Percentiles rank a stretch among this genome's conserved stretches.
phyloP scores from a whole-genome alignment of 2,888 invertebrate species.

The Zaprionus obscuricornis region DNA sequence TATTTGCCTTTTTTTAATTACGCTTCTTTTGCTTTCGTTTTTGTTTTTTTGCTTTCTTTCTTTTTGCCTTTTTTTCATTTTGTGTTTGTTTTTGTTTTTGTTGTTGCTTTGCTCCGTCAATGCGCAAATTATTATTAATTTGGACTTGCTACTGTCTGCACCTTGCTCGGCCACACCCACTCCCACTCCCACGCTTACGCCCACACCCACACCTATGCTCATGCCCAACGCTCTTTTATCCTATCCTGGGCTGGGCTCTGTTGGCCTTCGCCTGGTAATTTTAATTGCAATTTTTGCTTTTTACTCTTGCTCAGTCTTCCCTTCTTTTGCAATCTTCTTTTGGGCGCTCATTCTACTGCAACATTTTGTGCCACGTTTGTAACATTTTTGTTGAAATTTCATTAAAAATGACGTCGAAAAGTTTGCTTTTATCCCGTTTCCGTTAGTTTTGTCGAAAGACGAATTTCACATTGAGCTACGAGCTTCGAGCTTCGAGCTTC shows the following conservation, averaged over 20 bases:
- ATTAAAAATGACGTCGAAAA: constrained; percentile 71
- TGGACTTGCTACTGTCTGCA: constrained; percentile 47
- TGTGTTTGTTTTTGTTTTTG: constrained; percentile 10
- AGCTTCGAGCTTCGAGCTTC: constrained; percentile 16
- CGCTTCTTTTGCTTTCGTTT: constrained; percentile 13
- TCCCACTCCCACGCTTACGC: too few relatives aligned
- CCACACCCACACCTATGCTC: too few relatives aligned
- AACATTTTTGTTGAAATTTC: constrained; percentile 75
- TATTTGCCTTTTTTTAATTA: constrained; percentile 63
- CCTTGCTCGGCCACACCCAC: constrained; percentile 3
- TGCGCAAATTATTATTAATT: constrained; percentile 74
- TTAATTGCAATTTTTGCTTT: constrained; percentile 71
- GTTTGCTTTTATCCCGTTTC: constrained; percentile 56
- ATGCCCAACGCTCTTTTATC: too few relatives aligned
- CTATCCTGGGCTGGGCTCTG: constrained; percentile 10
- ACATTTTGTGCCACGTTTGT: constrained; percentile 55
- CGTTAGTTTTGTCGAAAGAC: constrained; percentile 25
- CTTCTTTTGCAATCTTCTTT: background rate
- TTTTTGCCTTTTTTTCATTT: constrained; percentile 20
- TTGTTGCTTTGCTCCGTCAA: constrained; percentile 51
- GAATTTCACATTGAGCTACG: constrained; percentile 25
- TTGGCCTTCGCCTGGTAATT: constrained; percentile 62
- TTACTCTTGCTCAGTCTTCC: background rate
- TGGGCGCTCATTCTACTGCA: constrained; percentile 10
- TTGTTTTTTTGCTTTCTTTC: constrained; percentile 12